Evolutionary conservation across 2,797 vertebrate genomes (phyloP), one percentile per base, ranked within the genome.

Genomic region (Megaceryle alcyon): DNA sequence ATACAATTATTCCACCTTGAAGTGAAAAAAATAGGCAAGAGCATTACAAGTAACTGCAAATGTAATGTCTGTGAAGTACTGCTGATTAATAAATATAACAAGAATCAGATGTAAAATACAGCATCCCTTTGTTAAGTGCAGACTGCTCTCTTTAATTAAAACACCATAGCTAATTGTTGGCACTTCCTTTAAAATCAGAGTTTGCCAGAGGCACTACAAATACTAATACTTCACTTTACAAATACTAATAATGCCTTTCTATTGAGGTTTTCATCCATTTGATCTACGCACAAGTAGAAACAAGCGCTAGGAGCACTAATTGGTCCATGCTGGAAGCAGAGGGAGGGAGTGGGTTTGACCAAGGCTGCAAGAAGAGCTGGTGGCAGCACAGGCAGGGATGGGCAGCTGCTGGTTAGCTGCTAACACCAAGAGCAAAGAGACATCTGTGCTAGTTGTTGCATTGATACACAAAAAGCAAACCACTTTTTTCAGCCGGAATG

Each of bases 101-200:
- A 46, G 82, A 85, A 29, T 68, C 53, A 90, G 63, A 69, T 68
- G 57, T 44, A 88, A 90, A 92, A 49, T 72, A 66, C 12, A 70
- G 16, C 63, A 86, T 53, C 46, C 51, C 59, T 94, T 92, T 93
- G 65, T 94, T 94, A 93, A 90, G 88, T 92, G 87, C 29, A 78
- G 82, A 78, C 69, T 68, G 9, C 54, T 91, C 7, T 65, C 56
- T 73, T 51, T 93, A 91, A 96, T 96, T 95, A 94, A 96, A 95
- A 72, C 35, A 88, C 82, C 48, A 3, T 63, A 86, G 88, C 25
- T 76, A 90, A 90, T 91, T 78, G 86, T 73, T 76, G 59, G 57
- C 33, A 59, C 37, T 73, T 77, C 56, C 56, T 88, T 88, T 83
- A 71, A 85, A 88, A 92, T 25, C 46, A 63, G 65, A 68, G 60